phyloP scores from a whole-genome alignment of 2,113 vertebrate species.

The Antigone vipio region DNA sequence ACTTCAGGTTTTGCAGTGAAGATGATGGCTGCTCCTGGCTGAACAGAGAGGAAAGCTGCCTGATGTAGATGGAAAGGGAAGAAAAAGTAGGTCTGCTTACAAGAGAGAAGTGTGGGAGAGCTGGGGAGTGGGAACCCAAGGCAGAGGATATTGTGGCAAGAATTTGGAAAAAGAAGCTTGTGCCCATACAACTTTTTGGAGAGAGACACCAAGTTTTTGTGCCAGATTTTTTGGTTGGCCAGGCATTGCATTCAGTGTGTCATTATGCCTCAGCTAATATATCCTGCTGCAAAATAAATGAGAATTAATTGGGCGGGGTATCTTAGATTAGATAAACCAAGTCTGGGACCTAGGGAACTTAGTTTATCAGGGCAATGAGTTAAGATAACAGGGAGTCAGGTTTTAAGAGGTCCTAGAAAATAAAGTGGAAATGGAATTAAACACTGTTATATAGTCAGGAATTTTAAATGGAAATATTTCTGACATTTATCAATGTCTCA shows the following conservation, averaged over 20 bases:
- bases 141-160: neutral
- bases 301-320: neutral
- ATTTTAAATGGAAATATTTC: neutral
- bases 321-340: conserved; percentile 16
- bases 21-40: neutral
- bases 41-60: neutral
- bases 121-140: neutral
- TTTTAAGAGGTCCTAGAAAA: neutral
- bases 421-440: neutral
- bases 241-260: neutral
- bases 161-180: neutral
- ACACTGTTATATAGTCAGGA: neutral
- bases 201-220: neutral
- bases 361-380: neutral
- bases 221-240: neutral
- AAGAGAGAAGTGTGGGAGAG: neutral
- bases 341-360: neutral
- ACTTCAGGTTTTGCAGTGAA: neutral
- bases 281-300: neutral
- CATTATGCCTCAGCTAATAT: neutral
- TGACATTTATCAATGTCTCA: neutral
- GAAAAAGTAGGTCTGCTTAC: neutral
- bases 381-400: neutral
- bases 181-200: neutral
- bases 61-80: neutral